Conservation (phyloP, 2,113 vertebrate genomes). For the Maccullochella peelii region DNA sequence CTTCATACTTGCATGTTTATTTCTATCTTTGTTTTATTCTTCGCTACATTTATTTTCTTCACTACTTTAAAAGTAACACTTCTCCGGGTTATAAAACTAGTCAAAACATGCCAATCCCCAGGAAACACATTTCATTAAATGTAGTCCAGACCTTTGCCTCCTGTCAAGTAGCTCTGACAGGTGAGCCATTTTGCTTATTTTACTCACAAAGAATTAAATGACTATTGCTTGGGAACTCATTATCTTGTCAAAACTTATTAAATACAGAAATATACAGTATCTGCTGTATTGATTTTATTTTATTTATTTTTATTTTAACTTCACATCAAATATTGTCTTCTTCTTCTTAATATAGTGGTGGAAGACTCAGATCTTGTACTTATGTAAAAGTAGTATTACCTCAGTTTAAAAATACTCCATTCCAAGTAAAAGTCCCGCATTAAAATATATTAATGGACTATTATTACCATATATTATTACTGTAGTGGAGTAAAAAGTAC, state of each 20-base stretch:
- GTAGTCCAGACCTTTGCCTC: background rate
- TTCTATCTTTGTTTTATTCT: background rate
- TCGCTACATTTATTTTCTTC: background rate
- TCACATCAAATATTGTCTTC: background rate
- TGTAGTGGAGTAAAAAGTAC: background rate
- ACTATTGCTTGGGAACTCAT: slow-evolving; percentile 4
- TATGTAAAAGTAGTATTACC: background rate
- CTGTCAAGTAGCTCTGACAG: background rate
- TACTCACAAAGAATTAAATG: background rate
- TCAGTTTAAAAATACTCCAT: background rate
- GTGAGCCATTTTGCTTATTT: slow-evolving; percentile 8
- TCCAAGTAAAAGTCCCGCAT: background rate
- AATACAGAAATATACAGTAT: background rate
- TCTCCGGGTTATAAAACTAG: background rate
- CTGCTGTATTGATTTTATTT: background rate
- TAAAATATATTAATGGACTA: background rate
- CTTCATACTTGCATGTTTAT: background rate
- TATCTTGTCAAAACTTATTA: slow-evolving; percentile 9
- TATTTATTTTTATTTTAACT: no score
- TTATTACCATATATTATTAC: no score
- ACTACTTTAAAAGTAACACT: background rate
- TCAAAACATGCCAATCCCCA: background rate
- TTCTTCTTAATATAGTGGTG: background rate
- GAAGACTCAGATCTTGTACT: background rate
- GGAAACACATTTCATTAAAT: background rate